These are phyloP conservation scores for Penaeus chinensis DNA, from an alignment of 1,140 invertebrate species.

Conservation along the genomic window DNA sequence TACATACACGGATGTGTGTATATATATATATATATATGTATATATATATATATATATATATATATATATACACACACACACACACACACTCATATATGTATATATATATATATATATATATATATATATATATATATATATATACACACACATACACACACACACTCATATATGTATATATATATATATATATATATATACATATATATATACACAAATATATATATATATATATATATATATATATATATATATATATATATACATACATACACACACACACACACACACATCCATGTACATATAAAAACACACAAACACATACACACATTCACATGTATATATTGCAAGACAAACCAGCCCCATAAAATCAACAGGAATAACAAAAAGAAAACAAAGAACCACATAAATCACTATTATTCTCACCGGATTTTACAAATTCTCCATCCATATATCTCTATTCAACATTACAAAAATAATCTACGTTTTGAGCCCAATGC, in stretches of 20 bases:
- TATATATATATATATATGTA: neutral
- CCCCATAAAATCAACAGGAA: neutral
- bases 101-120: neutral
- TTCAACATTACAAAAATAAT: constrained; percentile 21
- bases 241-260: constrained; percentile 32
- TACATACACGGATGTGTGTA: neutral
- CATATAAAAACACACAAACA: neutral
- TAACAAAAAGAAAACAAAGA: neutral
- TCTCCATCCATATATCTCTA: neutral
- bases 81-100: neutral
- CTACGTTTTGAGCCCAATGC: neutral
- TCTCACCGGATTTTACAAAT: too few species aligned
- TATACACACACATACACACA: neutral
- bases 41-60: neutral
- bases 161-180: neutral
- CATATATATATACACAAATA: neutral
- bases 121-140: neutral
- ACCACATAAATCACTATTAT: too few species aligned
- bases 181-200: constrained; percentile 1
- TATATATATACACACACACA: neutral
- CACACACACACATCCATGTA: neutral
- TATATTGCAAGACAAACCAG: neutral
- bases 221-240: constrained; percentile 28
- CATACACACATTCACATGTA: neutral
- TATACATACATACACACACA: constrained; percentile 9